Percentiles rank a stretch among this genome's conserved stretches.
Evolutionary conservation across 2,888 invertebrate genomes (phyloP).

Genomic region (Eupithecia tripunctaria): DNA sequence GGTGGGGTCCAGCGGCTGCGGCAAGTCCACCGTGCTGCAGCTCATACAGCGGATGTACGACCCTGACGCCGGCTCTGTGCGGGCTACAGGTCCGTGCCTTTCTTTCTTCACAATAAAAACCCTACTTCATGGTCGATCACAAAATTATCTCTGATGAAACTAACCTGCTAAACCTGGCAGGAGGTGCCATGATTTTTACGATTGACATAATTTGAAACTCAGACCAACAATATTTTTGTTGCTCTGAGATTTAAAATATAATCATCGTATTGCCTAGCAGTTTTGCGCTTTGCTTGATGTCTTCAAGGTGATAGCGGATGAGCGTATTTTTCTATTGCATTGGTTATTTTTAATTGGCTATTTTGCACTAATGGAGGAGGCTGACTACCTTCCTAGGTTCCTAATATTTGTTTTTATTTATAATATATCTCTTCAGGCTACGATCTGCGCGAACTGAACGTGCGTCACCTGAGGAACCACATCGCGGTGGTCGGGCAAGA

Average conservation of each 20-base stretch:
- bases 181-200: background rate
- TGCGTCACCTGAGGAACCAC: conserved; percentile 89
- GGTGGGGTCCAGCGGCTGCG: conserved; percentile 91
- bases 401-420: too few relatives aligned
- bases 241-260: too few relatives aligned
- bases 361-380: background rate
- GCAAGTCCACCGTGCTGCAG: conserved; percentile 92
- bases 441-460: conserved; percentile 88
- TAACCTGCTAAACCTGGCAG: background rate
- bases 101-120: background rate
- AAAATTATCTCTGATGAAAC: background rate
- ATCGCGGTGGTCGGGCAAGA: conserved; percentile 95
- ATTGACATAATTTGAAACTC: too few relatives aligned
- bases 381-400: too few relatives aligned
- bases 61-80: conserved; percentile 82
- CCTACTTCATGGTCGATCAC: background rate
- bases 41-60: conserved; percentile 91
- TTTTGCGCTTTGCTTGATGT: too few relatives aligned
- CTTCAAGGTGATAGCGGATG: too few relatives aligned
- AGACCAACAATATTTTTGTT: too few relatives aligned
- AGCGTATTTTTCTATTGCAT: too few relatives aligned
- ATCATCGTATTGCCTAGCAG: too few relatives aligned
- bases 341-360: too few relatives aligned
- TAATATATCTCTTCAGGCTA: conserved; percentile 82
- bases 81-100: conserved; percentile 75